Percentiles rank a stretch among this genome's conserved stretches.
Conservation (phyloP, 1,140 invertebrate genomes). For the Dendrolimus punctatus region DNA sequence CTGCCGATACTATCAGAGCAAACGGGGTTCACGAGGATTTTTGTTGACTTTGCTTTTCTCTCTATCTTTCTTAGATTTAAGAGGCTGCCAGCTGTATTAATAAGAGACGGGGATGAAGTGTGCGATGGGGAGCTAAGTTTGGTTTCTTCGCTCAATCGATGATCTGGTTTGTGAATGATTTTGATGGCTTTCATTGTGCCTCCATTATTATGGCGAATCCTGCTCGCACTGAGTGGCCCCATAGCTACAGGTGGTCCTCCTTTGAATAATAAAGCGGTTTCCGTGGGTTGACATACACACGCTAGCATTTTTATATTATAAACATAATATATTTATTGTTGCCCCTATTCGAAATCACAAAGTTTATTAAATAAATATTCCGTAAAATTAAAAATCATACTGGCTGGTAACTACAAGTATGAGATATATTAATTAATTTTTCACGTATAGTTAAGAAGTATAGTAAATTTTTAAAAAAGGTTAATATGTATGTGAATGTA, state of each 20-base stretch:
- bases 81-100: conserved; percentile 45
- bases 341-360: no score
- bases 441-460: no score
- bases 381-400: no score
- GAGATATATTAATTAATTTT: no score
- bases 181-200: conserved; percentile 49
- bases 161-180: conserved; percentile 37
- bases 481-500: no score
- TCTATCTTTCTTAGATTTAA: conserved; percentile 65
- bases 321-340: no score
- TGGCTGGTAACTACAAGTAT: no score
- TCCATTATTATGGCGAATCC: conserved; percentile 34
- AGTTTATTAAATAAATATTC: no score
- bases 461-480: no score
- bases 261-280: conserved; percentile 68
- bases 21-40: conserved; percentile 63
- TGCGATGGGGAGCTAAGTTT: conserved; percentile 45
- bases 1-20: conserved; percentile 50
- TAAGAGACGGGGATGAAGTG: conserved; percentile 42
- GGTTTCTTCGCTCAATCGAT: conserved; percentile 32
- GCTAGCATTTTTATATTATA: conserved; percentile 68
- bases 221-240: conserved; percentile 57
- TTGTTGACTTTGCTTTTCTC: conserved; percentile 60
- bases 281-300: conserved; percentile 75
- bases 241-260: conserved; percentile 62